These are phyloP conservation scores for Acanthurus leucopareius DNA, from an alignment of 2,797 vertebrate genomes.

Conservation along the genomic window DNA sequence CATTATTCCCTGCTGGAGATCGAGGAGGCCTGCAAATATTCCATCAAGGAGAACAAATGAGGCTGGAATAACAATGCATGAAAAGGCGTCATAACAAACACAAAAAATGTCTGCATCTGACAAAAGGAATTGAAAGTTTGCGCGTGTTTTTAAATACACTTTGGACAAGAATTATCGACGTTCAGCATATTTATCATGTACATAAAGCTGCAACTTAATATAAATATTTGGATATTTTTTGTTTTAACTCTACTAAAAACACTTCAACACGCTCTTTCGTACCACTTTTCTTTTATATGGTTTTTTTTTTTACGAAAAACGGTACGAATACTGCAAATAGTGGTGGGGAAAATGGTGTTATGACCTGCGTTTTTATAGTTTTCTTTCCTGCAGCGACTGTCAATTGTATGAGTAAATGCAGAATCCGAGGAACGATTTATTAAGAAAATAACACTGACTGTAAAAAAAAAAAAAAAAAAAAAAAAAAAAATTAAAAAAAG, in stretches of 20 bases:
- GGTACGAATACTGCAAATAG: neutral
- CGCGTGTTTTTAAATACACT: neutral
- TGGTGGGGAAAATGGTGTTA: neutral
- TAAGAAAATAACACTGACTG: neutral
- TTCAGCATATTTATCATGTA: neutral
- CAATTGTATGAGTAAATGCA: neutral
- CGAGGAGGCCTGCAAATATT: constrained; percentile 68
- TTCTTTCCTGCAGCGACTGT: neutral
- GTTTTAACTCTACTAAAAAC: neutral
- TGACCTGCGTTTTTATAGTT: neutral
- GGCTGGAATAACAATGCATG: constrained; percentile 31
- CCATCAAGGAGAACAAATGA: constrained; percentile 57
- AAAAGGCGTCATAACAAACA: constrained; percentile 14
- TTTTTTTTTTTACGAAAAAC: neutral
- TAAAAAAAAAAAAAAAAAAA: no score
- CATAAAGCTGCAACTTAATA: neutral
- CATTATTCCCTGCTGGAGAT: constrained; percentile 79
- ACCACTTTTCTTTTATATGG: neutral
- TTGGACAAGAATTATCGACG: neutral
- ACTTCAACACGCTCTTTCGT: neutral
- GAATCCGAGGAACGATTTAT: neutral
- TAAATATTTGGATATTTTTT: neutral
- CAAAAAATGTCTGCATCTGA: neutral
- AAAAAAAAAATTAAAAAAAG: neutral
- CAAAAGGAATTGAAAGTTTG: neutral